Conservation (phyloP, 1,140 invertebrate genomes). For the Dinothrombium tinctorium region DNA sequence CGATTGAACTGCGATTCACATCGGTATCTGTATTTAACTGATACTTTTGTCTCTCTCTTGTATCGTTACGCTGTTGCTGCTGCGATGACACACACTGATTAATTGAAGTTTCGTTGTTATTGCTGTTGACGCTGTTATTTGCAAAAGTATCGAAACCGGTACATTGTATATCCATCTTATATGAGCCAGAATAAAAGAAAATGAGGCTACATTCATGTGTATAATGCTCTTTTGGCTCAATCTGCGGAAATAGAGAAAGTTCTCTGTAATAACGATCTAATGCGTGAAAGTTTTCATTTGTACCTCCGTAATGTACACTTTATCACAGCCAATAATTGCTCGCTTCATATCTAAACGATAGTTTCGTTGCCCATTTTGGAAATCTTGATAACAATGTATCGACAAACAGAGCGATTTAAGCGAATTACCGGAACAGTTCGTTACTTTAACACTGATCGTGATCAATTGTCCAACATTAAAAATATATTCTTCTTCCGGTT, state of each 20-base stretch:
- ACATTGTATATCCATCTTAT: conserved; percentile 69
- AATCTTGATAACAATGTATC: conserved; percentile 67
- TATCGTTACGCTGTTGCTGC: no score
- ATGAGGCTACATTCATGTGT: conserved; percentile 51
- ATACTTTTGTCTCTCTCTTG: no score
- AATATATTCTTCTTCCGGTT: conserved; percentile 37
- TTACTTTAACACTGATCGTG: conserved; percentile 39
- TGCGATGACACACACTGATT: no score
- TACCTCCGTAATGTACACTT: conserved; percentile 31
- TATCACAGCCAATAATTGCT: conserved; percentile 51
- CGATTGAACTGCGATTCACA: no score
- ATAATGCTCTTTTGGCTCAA: conserved; percentile 34
- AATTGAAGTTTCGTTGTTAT: no score
- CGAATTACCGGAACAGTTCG: conserved; percentile 19
- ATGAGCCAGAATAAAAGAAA: conserved; percentile 61
- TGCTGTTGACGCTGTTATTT: no score
- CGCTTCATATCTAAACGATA: conserved; percentile 56
- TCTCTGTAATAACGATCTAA: neutral
- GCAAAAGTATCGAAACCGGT: no score
- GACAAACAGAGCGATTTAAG: conserved; percentile 41
- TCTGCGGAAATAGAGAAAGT: conserved; percentile 29
- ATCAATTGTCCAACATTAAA: conserved; percentile 48
- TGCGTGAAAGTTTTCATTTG: conserved; percentile 14
- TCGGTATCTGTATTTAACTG: no score
- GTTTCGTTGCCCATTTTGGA: conserved; percentile 59